Conservation (phyloP, 2,797 vertebrate genomes). For the Sebastes elongatus region DNA sequence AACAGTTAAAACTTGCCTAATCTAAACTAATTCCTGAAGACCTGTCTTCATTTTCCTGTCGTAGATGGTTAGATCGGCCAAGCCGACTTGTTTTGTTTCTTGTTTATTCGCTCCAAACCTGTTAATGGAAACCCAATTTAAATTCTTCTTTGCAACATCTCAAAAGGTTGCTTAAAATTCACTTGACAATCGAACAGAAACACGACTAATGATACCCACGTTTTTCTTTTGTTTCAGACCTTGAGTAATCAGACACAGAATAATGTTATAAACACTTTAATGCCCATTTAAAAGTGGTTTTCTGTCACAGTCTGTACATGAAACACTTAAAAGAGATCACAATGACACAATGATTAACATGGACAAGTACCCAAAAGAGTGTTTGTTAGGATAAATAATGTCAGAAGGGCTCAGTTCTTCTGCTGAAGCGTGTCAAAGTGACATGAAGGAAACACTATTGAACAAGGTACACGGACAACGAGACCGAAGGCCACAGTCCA, state of each 20-base stretch:
- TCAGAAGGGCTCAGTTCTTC: neutral
- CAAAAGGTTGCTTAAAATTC: neutral
- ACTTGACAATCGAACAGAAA: neutral
- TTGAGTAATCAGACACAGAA: neutral
- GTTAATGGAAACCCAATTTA: neutral
- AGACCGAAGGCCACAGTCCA: neutral
- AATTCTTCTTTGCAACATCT: neutral
- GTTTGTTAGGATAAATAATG: neutral
- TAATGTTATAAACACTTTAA: neutral
- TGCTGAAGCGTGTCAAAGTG: neutral
- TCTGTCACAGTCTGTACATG: neutral
- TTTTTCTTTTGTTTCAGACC: neutral
- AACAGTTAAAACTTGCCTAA: neutral
- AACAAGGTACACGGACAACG: fast-evolving
- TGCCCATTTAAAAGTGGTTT: neutral
- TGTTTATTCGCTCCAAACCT: neutral
- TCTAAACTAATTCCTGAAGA: neutral
- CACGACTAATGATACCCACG: fast-evolving
- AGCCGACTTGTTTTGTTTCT: neutral
- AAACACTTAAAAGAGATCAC: neutral
- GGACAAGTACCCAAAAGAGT: neutral
- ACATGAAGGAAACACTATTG: neutral
- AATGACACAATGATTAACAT: neutral
- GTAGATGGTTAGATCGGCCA: neutral
- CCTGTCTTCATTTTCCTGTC: neutral